Percentiles rank a stretch among this genome's conserved stretches.
Evolutionary conservation across 2,113 vertebrate species (phyloP).

Genomic region (Mormoops blainvillei): DNA sequence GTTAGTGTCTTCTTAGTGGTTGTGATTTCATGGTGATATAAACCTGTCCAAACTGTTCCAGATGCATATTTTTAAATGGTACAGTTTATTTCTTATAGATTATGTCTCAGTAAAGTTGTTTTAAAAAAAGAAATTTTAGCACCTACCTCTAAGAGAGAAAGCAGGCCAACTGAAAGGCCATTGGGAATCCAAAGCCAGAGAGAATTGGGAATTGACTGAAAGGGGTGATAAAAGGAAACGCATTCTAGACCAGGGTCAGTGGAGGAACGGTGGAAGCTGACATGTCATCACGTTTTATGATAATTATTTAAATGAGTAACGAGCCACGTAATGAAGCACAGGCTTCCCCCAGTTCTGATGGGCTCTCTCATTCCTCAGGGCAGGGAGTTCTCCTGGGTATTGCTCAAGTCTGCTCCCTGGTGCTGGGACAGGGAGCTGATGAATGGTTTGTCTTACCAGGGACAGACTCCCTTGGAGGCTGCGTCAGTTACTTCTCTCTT

Average conservation of each 20-base stretch:
- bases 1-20: background rate
- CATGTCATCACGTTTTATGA: background rate
- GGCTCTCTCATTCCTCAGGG: background rate
- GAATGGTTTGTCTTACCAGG: background rate
- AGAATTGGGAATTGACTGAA: background rate
- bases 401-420: background rate
- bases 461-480: background rate
- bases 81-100: background rate
- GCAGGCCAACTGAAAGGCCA: background rate
- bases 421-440: background rate
- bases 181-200: background rate
- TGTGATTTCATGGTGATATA: background rate
- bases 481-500: background rate
- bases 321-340: rapidly evolving
- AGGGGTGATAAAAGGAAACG: no score
- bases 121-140: background rate
- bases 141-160: background rate
- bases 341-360: background rate
- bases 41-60: background rate
- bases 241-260: background rate
- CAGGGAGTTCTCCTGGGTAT: background rate
- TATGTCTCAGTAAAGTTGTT: background rate
- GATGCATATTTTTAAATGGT: background rate
- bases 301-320: background rate
- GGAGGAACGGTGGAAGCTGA: no score